These are phyloP conservation scores for Rhadina sibilatrix DNA, from an alignment of 2,113 vertebrate genomes.

Conservation along the genomic window DNA sequence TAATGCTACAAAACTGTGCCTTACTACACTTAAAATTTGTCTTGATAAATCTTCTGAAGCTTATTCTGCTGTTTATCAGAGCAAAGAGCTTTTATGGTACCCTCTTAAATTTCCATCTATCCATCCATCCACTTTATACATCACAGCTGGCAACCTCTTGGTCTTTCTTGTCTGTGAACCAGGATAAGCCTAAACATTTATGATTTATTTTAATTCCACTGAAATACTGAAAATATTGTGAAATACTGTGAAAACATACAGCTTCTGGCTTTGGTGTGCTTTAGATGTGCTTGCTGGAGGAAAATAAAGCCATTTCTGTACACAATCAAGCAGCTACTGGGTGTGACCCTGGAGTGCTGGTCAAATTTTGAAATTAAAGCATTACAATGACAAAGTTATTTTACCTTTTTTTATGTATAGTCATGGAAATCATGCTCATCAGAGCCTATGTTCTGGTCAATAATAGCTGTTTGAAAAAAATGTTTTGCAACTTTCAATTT, in stretches of 20 bases:
- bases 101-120: not conserved
- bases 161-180: not conserved
- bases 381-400: not conserved
- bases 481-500: not conserved
- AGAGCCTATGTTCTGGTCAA: not conserved
- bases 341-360: not conserved
- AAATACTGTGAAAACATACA: not conserved
- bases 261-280: not conserved
- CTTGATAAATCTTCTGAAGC: not conserved
- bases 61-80: not conserved
- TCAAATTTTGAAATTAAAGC: not conserved
- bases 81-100: not conserved
- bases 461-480: not conserved
- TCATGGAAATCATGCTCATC: not conserved
- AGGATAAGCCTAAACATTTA: not conserved
- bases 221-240: not conserved
- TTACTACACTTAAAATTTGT: not conserved
- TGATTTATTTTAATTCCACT: not conserved
- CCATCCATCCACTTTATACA: not conserved
- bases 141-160: fast-evolving
- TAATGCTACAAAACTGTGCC: not conserved
- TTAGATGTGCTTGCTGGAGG: fast-evolving
- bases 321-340: fast-evolving
- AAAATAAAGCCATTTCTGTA: not conserved
- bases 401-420: not conserved